These are phyloP conservation scores for Oligia strigilis DNA, from an alignment of 2,888 invertebrate genomes.

Conservation along the genomic window DNA sequence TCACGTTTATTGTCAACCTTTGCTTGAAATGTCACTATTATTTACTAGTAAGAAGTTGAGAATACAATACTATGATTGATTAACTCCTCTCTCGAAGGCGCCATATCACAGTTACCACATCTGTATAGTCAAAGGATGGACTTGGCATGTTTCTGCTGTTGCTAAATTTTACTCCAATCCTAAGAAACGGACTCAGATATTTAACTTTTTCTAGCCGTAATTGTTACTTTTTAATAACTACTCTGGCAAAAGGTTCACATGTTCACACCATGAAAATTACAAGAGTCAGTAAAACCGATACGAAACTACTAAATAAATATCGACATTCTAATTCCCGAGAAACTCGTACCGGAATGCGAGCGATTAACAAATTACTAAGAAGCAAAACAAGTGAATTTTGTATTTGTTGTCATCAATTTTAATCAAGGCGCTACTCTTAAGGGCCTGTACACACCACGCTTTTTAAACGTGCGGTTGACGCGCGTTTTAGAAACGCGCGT, in stretches of 20 bases:
- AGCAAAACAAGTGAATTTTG: conserved; percentile 60
- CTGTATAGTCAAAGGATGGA: neutral
- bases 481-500: too few relatives aligned
- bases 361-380: conserved; percentile 61
- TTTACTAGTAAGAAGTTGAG: neutral
- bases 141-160: neutral
- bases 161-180: too few relatives aligned
- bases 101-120: too few relatives aligned
- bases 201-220: neutral
- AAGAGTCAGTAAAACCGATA: conserved; percentile 20
- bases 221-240: neutral
- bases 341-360: conserved; percentile 53
- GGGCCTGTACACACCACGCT: too few relatives aligned
- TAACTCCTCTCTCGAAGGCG: too few relatives aligned
- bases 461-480: too few relatives aligned
- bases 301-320: conserved; percentile 32
- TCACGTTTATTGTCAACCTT: too few relatives aligned
- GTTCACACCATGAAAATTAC: conserved; percentile 8
- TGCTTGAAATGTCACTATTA: neutral
- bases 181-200: neutral
- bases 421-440: conserved; percentile 53
- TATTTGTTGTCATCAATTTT: conserved; percentile 63
- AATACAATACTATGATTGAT: neutral
- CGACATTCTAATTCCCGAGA: conserved; percentile 37
- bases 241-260: conserved; percentile 10